Evolutionary conservation across 2,113 vertebrate species (phyloP).

Genomic region (Menura novaehollandiae): DNA sequence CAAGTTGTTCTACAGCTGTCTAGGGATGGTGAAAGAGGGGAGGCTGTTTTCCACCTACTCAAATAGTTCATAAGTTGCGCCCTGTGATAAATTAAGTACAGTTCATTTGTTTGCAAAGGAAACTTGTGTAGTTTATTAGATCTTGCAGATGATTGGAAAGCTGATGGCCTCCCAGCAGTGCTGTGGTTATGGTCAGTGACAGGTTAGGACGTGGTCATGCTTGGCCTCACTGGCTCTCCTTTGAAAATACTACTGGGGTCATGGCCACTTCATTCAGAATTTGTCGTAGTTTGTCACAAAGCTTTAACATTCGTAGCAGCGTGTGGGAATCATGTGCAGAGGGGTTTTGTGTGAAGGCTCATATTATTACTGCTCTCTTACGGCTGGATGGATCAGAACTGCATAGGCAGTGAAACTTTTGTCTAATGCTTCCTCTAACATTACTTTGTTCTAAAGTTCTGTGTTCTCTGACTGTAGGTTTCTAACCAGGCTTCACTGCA

Average conservation of each 20-base stretch:
- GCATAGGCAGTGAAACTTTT: background rate
- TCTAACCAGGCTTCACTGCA: background rate
- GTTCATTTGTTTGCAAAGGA: background rate
- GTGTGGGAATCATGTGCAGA: background rate
- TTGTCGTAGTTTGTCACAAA: background rate
- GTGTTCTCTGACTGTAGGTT: background rate
- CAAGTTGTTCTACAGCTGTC: conserved; percentile 33
- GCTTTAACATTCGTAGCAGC: background rate
- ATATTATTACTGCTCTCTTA: background rate
- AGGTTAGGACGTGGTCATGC: background rate
- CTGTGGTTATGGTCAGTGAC: background rate
- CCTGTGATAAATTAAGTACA: background rate
- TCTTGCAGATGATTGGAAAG: background rate
- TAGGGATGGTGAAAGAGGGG: background rate
- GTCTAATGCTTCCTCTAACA: background rate
- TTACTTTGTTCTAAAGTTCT: background rate
- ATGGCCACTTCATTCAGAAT: background rate
- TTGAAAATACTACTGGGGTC: background rate
- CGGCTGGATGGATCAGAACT: background rate
- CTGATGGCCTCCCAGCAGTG: background rate
- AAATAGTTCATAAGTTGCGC: background rate
- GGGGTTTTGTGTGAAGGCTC: background rate
- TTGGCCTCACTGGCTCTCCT: background rate
- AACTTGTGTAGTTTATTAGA: background rate
- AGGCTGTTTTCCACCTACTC: background rate